These are phyloP conservation scores for Dascillus cervinus DNA, from an alignment of 2,888 invertebrate genomes.

Conservation along the genomic window DNA sequence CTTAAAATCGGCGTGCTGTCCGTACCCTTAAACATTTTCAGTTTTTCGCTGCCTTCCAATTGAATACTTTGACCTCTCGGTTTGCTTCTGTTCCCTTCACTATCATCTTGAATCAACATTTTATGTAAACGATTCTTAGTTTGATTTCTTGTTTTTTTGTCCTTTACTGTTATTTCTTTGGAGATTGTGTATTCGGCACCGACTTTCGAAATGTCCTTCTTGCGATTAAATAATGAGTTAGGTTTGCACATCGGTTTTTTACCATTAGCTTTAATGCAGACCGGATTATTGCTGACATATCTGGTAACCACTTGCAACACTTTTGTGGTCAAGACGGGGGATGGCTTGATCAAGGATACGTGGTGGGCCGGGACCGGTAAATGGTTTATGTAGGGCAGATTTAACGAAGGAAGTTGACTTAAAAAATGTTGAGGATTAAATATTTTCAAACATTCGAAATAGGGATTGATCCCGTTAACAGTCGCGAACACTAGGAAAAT, in stretches of 20 bases:
- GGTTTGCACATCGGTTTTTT: constrained; percentile 21
- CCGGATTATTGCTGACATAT: constrained; percentile 36
- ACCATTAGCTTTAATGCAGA: constrained; percentile 35
- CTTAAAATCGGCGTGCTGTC: constrained; percentile 27
- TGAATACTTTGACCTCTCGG: not conserved
- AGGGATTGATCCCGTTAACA: constrained; percentile 20
- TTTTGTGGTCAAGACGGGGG: constrained; percentile 34
- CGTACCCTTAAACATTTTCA: constrained; percentile 11
- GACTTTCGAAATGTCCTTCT: too few species aligned
- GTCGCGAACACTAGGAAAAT: constrained; percentile 5
- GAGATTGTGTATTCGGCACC: too few species aligned
- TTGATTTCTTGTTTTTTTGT: constrained; percentile 1
- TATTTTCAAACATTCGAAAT: constrained; percentile 29
- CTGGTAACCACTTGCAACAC: constrained; percentile 35
- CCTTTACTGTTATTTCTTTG: not conserved
- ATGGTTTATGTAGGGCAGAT: constrained; percentile 32
- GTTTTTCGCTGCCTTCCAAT: constrained; percentile 25
- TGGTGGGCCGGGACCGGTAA: constrained; percentile 28
- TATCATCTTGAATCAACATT: constrained; percentile 3
- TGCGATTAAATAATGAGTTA: too few species aligned
- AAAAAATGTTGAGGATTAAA: constrained; percentile 35
- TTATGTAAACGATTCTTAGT: constrained; percentile 5
- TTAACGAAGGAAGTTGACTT: constrained; percentile 31
- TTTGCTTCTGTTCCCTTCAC: too few species aligned
- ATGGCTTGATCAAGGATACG: constrained; percentile 28